These are phyloP conservation scores for Siderastrea siderea DNA, from an alignment of 92 coral and sea anemone species.

Conservation along the genomic window DNA sequence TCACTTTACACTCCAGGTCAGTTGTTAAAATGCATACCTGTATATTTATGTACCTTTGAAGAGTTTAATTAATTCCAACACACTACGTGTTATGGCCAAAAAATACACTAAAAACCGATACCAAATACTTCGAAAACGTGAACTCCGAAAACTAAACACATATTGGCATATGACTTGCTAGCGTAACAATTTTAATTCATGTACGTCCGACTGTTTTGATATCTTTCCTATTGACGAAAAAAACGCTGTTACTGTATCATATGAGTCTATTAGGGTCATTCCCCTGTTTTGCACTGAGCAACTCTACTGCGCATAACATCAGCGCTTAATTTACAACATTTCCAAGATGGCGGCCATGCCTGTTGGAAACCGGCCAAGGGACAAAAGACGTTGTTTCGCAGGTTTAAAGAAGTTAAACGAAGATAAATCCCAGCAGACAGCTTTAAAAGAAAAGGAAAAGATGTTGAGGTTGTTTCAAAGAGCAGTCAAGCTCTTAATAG, in stretches of 20 bases:
- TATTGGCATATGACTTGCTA: too few species aligned
- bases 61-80: too few species aligned
- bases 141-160: too few species aligned
- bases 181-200: too few species aligned
- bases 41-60: too few species aligned
- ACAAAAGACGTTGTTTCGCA: constrained; percentile 40
- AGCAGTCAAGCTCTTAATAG: not conserved
- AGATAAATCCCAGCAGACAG: not conserved
- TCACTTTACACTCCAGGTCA: too few species aligned
- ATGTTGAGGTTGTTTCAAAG: not conserved
- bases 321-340: constrained; percentile 32
- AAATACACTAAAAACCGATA: too few species aligned
- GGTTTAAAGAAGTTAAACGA: constrained; percentile 18
- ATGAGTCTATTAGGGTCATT: not conserved
- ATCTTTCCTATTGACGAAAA: too few species aligned
- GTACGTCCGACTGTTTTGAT: too few species aligned
- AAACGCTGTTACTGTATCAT: not conserved
- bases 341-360: constrained; percentile 39
- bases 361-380: constrained; percentile 10
- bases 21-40: too few species aligned
- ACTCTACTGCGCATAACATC: constrained; percentile 27
- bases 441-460: not conserved
- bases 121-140: too few species aligned
- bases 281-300: constrained; percentile 23
- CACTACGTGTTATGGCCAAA: too few species aligned